A percentile compares a stretch with the other conserved stretches of the same genome.
These are phyloP conservation scores for Phymorhynchus buccinoides DNA, from an alignment of 1,140 invertebrate species.

Conservation along the genomic window DNA sequence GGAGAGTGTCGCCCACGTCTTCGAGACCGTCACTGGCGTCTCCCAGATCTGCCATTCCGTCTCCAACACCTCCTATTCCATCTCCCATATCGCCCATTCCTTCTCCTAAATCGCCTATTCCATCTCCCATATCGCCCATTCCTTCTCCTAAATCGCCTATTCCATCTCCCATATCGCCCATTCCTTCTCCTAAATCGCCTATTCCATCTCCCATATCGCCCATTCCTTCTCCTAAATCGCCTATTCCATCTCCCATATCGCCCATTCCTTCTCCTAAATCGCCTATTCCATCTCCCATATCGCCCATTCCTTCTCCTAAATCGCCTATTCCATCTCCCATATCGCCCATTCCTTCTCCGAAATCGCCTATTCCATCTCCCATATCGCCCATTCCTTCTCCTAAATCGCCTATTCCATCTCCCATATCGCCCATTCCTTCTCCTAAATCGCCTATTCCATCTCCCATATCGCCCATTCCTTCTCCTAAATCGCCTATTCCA, in stretches of 20 bases:
- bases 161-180: no score
- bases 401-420: not conserved
- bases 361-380: not conserved
- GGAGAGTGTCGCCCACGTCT: not conserved
- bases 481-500: not conserved
- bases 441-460: not conserved
- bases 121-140: not conserved
- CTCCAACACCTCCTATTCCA: no score
- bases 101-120: not conserved
- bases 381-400: constrained; percentile 2
- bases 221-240: not conserved
- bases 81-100: no score
- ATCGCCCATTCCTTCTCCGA: constrained; percentile 5
- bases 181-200: not conserved
- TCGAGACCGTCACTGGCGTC: not conserved
- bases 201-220: constrained; percentile 4
- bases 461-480: not conserved
- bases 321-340: not conserved
- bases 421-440: constrained; percentile 6
- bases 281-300: not conserved
- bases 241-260: not conserved
- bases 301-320: not conserved
- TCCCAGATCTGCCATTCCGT: not conserved
- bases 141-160: no score
- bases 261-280: not conserved